Evolutionary conservation across 2,113 vertebrate genomes (phyloP).

Genomic region (Poeciliopsis turrubarensis): DNA sequence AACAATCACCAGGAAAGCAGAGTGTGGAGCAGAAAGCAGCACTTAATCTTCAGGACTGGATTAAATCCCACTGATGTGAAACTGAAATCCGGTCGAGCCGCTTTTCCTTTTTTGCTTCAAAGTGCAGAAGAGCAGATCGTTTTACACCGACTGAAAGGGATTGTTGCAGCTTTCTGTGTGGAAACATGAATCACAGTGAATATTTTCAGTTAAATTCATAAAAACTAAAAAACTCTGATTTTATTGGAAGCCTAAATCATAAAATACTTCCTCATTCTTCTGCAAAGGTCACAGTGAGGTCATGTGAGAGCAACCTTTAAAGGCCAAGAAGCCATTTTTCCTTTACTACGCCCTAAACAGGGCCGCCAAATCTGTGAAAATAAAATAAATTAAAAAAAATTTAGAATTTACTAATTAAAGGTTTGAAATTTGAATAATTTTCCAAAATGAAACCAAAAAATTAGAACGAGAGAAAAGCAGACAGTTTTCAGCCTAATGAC

Average conservation of each 20-base stretch:
- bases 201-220: neutral
- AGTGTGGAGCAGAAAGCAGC: neutral
- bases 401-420: no score
- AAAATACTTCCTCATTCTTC: neutral
- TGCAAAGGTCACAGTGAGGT: neutral
- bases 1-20: neutral
- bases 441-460: neutral
- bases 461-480: neutral
- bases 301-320: no score
- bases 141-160: neutral
- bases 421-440: no score
- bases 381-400: no score
- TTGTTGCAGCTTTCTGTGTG: neutral
- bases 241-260: neutral
- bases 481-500: neutral
- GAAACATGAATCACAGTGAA: neutral
- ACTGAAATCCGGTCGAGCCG: conserved; percentile 44
- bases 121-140: neutral
- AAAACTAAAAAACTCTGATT: neutral
- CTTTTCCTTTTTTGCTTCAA: conserved; percentile 14
- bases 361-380: no score
- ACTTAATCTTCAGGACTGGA: neutral
- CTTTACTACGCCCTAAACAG: no score
- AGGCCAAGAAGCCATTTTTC: no score
- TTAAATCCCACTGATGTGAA: conserved; percentile 5